phyloP scores from a whole-genome alignment of 1,140 invertebrate species.

The Tetramorium simillimum region DNA sequence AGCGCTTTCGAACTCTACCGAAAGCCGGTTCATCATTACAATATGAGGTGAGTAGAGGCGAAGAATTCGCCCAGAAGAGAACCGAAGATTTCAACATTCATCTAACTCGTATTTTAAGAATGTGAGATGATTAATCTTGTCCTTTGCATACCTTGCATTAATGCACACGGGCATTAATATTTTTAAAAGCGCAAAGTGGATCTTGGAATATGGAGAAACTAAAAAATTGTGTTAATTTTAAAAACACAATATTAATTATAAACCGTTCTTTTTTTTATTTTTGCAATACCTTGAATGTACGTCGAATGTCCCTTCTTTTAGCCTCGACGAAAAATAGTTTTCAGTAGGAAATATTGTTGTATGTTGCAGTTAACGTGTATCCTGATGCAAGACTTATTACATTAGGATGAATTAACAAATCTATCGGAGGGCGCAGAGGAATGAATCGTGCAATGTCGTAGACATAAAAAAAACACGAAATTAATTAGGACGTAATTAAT shows the following conservation, averaged over 20 bases:
- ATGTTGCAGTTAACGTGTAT: conserved; percentile 64
- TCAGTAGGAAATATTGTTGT: conserved; percentile 27
- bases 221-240: background rate
- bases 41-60: conserved; percentile 88
- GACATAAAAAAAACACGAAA: background rate
- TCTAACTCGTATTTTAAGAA: background rate
- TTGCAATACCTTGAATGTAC: background rate
- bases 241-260: background rate
- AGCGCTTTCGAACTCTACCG: conserved; percentile 98
- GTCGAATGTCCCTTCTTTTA: background rate
- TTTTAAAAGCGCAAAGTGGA: background rate
- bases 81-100: background rate
- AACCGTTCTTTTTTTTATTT: conserved; percentile 8
- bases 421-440: background rate
- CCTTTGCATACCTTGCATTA: background rate
- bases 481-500: background rate
- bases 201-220: background rate
- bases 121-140: background rate
- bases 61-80: background rate
- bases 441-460: conserved; percentile 34
- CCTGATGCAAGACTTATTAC: conserved; percentile 13
- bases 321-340: background rate
- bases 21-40: conserved; percentile 93
- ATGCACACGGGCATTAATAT: conserved; percentile 12
- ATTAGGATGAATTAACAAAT: conserved; percentile 34